phyloP scores from a whole-genome alignment of 2,888 invertebrate genomes.

The Phaedon cochleariae region DNA sequence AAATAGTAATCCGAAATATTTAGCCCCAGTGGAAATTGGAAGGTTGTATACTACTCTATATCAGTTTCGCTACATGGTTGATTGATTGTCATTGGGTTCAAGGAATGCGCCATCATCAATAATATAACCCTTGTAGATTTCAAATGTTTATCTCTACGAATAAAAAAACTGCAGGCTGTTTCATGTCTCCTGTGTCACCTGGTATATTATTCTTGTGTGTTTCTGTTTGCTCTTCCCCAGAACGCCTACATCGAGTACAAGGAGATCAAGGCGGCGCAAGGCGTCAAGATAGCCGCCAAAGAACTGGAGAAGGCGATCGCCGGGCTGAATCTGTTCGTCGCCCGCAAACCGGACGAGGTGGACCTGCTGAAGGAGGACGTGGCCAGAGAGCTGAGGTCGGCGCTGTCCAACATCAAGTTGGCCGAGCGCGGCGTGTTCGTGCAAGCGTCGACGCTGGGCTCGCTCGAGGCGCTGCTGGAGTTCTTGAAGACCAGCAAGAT shows the following conservation, averaged over 20 bases:
- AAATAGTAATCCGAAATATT: no score
- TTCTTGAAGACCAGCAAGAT: conserved; percentile 92
- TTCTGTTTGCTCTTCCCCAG: no score
- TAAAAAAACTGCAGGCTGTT: no score
- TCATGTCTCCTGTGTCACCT: background rate
- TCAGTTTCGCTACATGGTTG: no score
- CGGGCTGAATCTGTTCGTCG: conserved; percentile 90
- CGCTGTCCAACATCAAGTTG: conserved; percentile 90
- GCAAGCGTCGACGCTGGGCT: conserved; percentile 99
- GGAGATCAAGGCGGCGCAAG: conserved; percentile 95
- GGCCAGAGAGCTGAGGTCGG: conserved; percentile 82
- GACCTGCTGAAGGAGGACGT: conserved; percentile 88
- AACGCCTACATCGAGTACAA: conserved; percentile 94
- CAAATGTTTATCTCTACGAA: no score
- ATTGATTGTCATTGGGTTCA: no score
- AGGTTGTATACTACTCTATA: no score
- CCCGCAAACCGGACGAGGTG: conserved; percentile 92
- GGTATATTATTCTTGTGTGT: no score
- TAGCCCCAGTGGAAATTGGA: no score
- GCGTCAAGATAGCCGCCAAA: conserved; percentile 98
- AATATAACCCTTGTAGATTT: no score
- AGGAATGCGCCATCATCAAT: no score
- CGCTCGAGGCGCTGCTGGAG: conserved; percentile 94
- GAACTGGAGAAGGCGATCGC: conserved; percentile 98
- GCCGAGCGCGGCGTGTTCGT: conserved; percentile 96